Evolutionary conservation across 2,888 invertebrate genomes (phyloP).

Genomic region (Nymphalis c-album): DNA sequence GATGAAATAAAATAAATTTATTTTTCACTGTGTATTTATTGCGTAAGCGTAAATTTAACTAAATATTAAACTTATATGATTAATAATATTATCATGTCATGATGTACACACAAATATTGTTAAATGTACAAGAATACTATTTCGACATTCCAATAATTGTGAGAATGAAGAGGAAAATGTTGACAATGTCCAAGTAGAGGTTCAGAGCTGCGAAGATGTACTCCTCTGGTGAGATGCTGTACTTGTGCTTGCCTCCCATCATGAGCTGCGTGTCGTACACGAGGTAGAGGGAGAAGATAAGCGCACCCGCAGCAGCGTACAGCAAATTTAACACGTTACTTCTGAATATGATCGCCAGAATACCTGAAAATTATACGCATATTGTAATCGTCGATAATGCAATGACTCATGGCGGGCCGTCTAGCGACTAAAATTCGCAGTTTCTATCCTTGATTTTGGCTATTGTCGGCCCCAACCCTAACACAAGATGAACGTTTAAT

Average conservation of each 20-base stretch:
- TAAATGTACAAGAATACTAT: not conserved
- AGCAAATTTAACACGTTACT: slow-evolving; percentile 84
- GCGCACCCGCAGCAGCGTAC: slow-evolving; percentile 92
- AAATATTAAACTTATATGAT: too few species aligned
- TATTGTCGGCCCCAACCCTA: too few species aligned
- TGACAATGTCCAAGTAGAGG: slow-evolving; percentile 93
- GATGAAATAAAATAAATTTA: too few species aligned
- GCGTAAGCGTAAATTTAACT: too few species aligned
- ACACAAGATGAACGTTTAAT: too few species aligned
- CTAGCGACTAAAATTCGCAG: too few species aligned
- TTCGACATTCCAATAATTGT: slow-evolving; percentile 84
- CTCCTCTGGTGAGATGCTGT: slow-evolving; percentile 94
- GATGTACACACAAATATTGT: too few species aligned
- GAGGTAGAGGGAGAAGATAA: slow-evolving; percentile 93
- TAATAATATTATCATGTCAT: too few species aligned
- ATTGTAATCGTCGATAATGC: not conserved
- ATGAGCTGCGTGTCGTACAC: slow-evolving; percentile 95
- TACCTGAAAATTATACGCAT: slow-evolving; percentile 57
- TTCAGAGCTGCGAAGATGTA: slow-evolving; percentile 96
- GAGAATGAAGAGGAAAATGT: slow-evolving; percentile 93
- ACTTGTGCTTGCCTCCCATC: slow-evolving; percentile 95
- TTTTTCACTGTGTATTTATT: too few species aligned
- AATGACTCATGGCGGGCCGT: not conserved
- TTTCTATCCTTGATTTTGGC: too few species aligned
- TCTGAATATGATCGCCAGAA: slow-evolving; percentile 85